These are phyloP conservation scores for Australoheros facetus DNA, from an alignment of 2,797 vertebrate species.

Conservation along the genomic window DNA sequence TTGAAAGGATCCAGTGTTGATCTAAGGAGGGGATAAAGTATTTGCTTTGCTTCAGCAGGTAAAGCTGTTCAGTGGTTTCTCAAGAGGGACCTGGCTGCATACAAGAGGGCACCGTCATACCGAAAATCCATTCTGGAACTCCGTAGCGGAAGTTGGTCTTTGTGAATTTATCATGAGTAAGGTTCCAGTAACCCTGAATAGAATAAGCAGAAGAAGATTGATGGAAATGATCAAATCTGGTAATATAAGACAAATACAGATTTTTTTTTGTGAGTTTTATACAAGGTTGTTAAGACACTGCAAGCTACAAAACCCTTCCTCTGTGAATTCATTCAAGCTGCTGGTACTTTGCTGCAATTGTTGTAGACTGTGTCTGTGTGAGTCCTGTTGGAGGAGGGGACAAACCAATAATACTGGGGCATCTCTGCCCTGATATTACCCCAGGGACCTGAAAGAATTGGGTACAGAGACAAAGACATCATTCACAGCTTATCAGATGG, in stretches of 20 bases:
- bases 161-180: no score
- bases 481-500: constrained; percentile 15
- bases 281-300: not conserved
- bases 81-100: no score
- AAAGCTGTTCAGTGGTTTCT: not conserved
- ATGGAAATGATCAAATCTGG: not conserved
- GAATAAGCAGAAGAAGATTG: no score
- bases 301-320: not conserved
- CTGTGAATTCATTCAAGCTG: not conserved
- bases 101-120: no score
- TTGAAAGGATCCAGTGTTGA: no score
- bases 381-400: constrained; percentile 65
- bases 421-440: constrained; percentile 32
- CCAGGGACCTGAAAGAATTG: constrained; percentile 7
- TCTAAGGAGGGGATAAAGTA: no score
- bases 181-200: no score
- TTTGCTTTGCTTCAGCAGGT: no score
- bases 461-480: constrained; percentile 1
- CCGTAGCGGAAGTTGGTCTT: no score
- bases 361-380: not conserved
- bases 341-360: not conserved
- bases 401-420: constrained; percentile 53
- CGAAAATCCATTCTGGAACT: no score
- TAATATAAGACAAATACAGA: not conserved
- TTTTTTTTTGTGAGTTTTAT: no score